Evolutionary conservation across 2,888 invertebrate genomes (phyloP), one percentile per base, ranked within the genome.

Genomic region (Spilosoma lubricipeda): DNA sequence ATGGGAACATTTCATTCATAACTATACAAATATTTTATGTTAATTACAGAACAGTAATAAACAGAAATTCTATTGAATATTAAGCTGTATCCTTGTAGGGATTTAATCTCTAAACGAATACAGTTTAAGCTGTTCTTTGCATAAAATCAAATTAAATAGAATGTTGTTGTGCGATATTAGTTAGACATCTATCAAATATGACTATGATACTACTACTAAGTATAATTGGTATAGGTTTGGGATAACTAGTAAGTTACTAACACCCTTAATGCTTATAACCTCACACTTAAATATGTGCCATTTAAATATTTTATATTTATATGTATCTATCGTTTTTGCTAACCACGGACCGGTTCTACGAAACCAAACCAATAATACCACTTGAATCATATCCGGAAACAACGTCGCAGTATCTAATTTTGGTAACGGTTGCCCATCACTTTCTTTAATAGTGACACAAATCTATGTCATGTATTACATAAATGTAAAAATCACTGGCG

Each of bases 331-430:
- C 30, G 67, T 71, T 74, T 74, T 74, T 68, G 64, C 67, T 63
- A 52, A 64, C 48, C 48, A 52, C 27, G 36, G 39, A 74, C 74
- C 68, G 71, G 74, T 71, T 74, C 36, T 68, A 74, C 23, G 64
- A 68, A 71, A 71, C 68, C 71, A 71, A 66, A 52, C 36, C 39
- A 64, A 74, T 71, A 71, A 67, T 64, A 45, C 64, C 48, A 67
- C 67, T 74, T 36, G 68, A 59, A 30, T 52, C 48, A 63, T 71
- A 71, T 71, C 71, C 68, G 74, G 74, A 68, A 71, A 74, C 71
- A 68, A 59, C 67, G 68, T 39, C 27, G 64, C 64, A 45, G 45
- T 36, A 45, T 66, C 13, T 66, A 39, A 66, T 56, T 71, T 66
- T 33, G 66, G 66, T 56, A 42, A 56, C 56, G 67, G 56, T 56